Evolutionary conservation across 92 coral and sea anemone species (phyloP).

Genomic region (Parazoanthus swiftii): DNA sequence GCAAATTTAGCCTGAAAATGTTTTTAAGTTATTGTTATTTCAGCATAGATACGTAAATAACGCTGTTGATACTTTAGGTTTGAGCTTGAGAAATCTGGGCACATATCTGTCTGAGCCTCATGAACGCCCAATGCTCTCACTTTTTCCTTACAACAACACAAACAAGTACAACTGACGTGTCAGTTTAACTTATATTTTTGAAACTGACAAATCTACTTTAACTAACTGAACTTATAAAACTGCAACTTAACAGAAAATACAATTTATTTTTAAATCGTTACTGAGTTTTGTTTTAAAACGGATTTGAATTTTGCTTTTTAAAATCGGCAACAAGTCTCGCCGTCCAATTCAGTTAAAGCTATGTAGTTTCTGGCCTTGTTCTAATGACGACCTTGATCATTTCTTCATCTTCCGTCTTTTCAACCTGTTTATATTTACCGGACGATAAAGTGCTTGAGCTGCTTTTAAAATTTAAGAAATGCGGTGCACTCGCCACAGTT

Average conservation of each 20-base stretch:
- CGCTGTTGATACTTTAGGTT: too few relatives aligned
- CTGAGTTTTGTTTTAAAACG: not conserved
- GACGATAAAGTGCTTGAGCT: not conserved
- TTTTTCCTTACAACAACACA: too few relatives aligned
- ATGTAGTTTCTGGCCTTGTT: constrained; percentile 18
- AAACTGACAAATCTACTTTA: not conserved
- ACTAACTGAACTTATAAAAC: not conserved
- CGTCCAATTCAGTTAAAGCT: not conserved
- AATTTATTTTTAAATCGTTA: not conserved
- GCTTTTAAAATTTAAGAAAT: not conserved
- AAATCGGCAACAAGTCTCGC: not conserved
- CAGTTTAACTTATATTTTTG: not conserved
- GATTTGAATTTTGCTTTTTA: not conserved
- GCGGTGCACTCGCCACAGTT: constrained; percentile 20
- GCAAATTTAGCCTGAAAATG: not conserved
- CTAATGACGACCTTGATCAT: not conserved
- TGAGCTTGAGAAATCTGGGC: not conserved
- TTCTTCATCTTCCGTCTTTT: not conserved
- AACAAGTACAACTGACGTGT: too few relatives aligned
- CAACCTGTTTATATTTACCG: not conserved
- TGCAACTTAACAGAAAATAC: not conserved
- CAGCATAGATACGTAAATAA: too few relatives aligned
- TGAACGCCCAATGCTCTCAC: too few relatives aligned
- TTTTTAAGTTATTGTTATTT: too few relatives aligned
- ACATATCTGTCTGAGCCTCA: too few relatives aligned